A percentile compares a stretch with the other conserved stretches of the same genome.
Evolutionary conservation across 2,888 invertebrate species (phyloP).

Genomic region (Philonicus albiceps): DNA sequence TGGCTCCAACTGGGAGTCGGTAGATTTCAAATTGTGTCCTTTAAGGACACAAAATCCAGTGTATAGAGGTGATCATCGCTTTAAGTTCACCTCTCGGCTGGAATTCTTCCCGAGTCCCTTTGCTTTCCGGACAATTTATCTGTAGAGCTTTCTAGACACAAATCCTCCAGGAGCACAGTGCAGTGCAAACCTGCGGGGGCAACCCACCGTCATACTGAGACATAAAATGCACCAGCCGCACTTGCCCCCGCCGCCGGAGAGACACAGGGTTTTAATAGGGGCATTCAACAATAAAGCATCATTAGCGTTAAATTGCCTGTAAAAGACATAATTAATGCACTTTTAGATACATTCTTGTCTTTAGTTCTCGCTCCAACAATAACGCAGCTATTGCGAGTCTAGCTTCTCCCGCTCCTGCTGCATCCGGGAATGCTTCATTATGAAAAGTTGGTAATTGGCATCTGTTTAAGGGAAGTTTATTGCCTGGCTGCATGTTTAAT

Average conservation of each 20-base stretch:
- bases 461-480: conserved; percentile 36
- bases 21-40: not conserved
- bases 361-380: not conserved
- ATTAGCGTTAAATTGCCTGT: conserved; percentile 48
- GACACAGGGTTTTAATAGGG: not conserved
- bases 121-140: not conserved
- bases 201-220: not conserved
- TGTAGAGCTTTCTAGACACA: not conserved
- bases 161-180: not conserved
- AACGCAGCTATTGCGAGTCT: not conserved
- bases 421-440: conserved; percentile 27
- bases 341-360: conserved; percentile 39
- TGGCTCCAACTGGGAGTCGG: not conserved
- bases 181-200: not conserved
- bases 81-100: not conserved
- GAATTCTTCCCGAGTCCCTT: not conserved
- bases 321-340: conserved; percentile 50
- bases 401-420: not conserved
- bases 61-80: not conserved
- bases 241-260: not conserved
- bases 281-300: conserved; percentile 48
- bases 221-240: not conserved
- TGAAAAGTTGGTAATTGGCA: conserved; percentile 38
- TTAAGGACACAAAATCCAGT: not conserved
- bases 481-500: conserved; percentile 39